These are phyloP conservation scores for Thamnaconus septentrionalis DNA, from an alignment of 2,113 vertebrate species.

Conservation along the genomic window DNA sequence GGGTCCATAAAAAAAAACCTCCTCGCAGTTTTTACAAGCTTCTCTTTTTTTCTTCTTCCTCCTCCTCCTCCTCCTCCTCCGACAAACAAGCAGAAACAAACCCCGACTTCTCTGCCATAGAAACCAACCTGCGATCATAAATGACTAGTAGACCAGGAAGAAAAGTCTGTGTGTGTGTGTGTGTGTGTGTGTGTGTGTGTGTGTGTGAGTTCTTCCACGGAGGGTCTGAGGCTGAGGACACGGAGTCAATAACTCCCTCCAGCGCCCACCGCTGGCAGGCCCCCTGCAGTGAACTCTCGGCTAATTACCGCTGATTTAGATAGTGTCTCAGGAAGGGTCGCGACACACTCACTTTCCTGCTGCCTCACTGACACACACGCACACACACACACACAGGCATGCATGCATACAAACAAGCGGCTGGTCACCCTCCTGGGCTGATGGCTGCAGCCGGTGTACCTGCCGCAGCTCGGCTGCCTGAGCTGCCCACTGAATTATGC, in stretches of 20 bases:
- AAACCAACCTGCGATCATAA: conserved; percentile 61
- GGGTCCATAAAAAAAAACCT: conserved; percentile 60
- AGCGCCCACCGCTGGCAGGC: conserved; percentile 70
- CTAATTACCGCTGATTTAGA: conserved; percentile 78
- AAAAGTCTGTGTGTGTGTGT: conserved; percentile 21
- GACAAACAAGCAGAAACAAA: conserved; percentile 72
- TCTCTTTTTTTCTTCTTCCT: conserved; percentile 54
- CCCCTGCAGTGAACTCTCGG: conserved; percentile 68
- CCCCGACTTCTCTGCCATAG: conserved; percentile 55
- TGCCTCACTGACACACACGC: conserved; percentile 37
- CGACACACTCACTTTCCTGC: conserved; percentile 53
- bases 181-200: too few relatives aligned
- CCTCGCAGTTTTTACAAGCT: conserved; percentile 57
- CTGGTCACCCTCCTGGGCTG: conserved; percentile 22
- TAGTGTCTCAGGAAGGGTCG: conserved; percentile 66
- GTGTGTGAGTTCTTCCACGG: conserved; percentile 11
- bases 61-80: too few relatives aligned
- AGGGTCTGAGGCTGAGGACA: conserved; percentile 60
- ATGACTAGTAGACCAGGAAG: conserved; percentile 60
- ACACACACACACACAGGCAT: conserved; percentile 7
- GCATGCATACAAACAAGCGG: conserved; percentile 44
- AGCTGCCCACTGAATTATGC: too few relatives aligned
- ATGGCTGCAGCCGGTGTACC: conserved; percentile 9
- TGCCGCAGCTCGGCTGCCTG: too few relatives aligned
- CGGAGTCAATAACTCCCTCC: conserved; percentile 76